These are phyloP conservation scores for Drosophila formosana DNA, from an alignment of 2,888 invertebrate genomes.

Conservation along the genomic window DNA sequence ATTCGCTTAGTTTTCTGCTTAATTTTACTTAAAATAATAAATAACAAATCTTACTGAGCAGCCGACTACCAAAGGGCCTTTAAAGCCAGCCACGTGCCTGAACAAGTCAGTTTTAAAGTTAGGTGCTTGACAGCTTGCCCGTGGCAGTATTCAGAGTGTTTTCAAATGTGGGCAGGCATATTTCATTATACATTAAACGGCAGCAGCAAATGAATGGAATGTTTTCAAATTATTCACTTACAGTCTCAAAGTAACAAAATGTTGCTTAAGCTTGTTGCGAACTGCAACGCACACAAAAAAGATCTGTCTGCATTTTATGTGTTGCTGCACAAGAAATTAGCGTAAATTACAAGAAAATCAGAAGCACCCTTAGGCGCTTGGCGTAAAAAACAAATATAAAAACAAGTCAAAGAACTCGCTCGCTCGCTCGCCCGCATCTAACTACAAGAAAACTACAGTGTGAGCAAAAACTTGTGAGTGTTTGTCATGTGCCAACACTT, in stretches of 20 bases:
- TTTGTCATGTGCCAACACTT: conserved; percentile 81
- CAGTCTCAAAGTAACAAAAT: neutral
- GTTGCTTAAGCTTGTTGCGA: conserved; percentile 1
- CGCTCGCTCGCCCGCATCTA: conserved; percentile 55
- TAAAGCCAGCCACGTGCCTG: conserved; percentile 44
- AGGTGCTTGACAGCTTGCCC: neutral
- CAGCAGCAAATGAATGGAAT: neutral
- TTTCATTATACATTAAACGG: conserved; percentile 9
- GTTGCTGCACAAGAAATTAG: conserved; percentile 54
- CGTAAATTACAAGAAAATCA: conserved; percentile 66
- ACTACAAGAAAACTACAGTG: conserved; percentile 21
- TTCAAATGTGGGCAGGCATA: conserved; percentile 5
- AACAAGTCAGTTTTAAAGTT: conserved; percentile 8
- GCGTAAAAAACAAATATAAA: conserved; percentile 11
- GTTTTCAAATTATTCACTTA: conserved; percentile 7
- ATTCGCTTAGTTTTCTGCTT: neutral
- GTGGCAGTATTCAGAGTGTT: neutral
- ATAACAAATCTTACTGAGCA: neutral
- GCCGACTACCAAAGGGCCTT: conserved; percentile 14
- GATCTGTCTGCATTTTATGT: conserved; percentile 1
- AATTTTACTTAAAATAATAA: conserved; percentile 18
- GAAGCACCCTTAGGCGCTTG: conserved; percentile 16
- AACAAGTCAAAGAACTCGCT: conserved; percentile 32
- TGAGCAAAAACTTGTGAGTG: conserved; percentile 72
- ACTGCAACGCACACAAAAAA: conserved; percentile 1